Evolutionary conservation across 2,888 invertebrate species (phyloP).

Genomic region (Hirtodrosophila cameraria): DNA sequence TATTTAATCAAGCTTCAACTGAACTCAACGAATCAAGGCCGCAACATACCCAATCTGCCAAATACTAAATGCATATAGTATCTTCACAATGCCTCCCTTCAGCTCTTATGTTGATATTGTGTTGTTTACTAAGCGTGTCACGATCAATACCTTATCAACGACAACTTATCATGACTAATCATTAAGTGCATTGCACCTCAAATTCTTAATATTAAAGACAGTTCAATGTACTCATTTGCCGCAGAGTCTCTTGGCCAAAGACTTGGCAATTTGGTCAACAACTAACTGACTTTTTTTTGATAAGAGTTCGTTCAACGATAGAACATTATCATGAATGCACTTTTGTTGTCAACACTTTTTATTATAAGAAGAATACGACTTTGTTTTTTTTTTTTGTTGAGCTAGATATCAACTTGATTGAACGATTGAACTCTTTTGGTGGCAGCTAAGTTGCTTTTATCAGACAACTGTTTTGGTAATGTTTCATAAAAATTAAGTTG

Average conservation of each 20-base stretch:
- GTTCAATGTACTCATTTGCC: slow-evolving; percentile 39
- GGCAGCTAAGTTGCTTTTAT: slow-evolving; percentile 40
- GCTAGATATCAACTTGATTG: slow-evolving; percentile 28
- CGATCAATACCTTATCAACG: slow-evolving; percentile 47
- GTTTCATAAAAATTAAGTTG: slow-evolving; percentile 1
- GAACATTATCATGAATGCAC: slow-evolving; percentile 31
- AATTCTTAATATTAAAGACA: slow-evolving; percentile 5
- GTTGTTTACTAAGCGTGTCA: slow-evolving; percentile 47
- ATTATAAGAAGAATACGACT: slow-evolving; percentile 13
- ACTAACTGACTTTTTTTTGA: slow-evolving; percentile 16
- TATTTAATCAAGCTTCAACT: slow-evolving; percentile 48
- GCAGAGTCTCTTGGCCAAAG: slow-evolving; percentile 35
- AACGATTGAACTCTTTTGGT: no score
- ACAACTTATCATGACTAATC: slow-evolving; percentile 34
- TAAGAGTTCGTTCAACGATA: slow-evolving; percentile 43
- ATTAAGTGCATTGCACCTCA: slow-evolving; percentile 43
- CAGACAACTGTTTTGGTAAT: slow-evolving; percentile 17
- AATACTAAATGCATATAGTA: slow-evolving; percentile 2
- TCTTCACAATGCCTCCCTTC: not conserved
- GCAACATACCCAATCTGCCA: slow-evolving; percentile 18
- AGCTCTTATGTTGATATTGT: no score
- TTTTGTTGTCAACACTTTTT: slow-evolving; percentile 18
- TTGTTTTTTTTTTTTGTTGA: not conserved
- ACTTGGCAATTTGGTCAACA: slow-evolving; percentile 32
- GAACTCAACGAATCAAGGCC: slow-evolving; percentile 51